Evolutionary conservation across 2,797 vertebrate genomes (phyloP).

Genomic region (Coluber constrictor): DNA sequence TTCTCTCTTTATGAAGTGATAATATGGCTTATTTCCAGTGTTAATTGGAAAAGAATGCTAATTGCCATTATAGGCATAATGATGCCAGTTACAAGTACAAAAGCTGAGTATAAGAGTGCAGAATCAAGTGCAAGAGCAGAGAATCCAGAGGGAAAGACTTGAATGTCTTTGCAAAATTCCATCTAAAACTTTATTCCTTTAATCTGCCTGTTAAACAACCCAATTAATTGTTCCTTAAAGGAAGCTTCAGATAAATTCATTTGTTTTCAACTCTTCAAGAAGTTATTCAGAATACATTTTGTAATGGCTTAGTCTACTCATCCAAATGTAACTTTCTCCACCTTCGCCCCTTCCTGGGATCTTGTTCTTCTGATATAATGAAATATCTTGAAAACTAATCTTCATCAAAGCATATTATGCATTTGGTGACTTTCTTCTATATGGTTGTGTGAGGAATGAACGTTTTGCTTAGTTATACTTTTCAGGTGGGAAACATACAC

Average conservation of each 20-base stretch:
- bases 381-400: background rate
- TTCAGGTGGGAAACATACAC: background rate
- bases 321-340: background rate
- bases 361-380: background rate
- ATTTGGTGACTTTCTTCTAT: slow-evolving; percentile 15
- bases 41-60: background rate
- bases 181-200: background rate
- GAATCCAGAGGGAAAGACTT: background rate
- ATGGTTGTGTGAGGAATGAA: slow-evolving; percentile 25
- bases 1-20: accelerated
- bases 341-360: slow-evolving; percentile 8
- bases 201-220: background rate
- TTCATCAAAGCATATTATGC: slow-evolving; percentile 3
- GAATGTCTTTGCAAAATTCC: background rate
- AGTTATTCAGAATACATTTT: background rate
- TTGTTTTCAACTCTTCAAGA: slow-evolving; percentile 20
- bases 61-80: accelerated
- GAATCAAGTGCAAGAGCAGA: background rate
- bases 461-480: slow-evolving; percentile 26
- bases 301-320: background rate
- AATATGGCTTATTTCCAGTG: accelerated
- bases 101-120: background rate
- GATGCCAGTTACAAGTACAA: accelerated
- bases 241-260: slow-evolving; percentile 1
- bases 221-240: background rate